Evolutionary conservation across 2,888 invertebrate genomes (phyloP).

Genomic region (Rhamnusium bicolor): DNA sequence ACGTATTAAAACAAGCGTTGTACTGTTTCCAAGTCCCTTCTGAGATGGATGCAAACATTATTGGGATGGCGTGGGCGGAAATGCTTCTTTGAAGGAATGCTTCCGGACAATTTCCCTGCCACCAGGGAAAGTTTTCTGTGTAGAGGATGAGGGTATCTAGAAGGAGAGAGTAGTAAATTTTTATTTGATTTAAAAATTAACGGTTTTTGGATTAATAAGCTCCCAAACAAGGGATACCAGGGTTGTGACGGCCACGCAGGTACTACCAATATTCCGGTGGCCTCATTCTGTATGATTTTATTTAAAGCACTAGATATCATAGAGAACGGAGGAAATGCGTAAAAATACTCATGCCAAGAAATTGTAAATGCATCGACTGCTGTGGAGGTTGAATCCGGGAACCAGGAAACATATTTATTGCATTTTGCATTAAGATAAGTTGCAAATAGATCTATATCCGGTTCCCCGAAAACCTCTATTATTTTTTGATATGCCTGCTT

Average conservation of each 20-base stretch:
- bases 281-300: background rate
- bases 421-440: too few relatives aligned
- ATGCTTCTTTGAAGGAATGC: slow-evolving; percentile 45
- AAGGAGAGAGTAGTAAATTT: slow-evolving; percentile 55
- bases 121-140: too few relatives aligned
- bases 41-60: slow-evolving; percentile 46
- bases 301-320: background rate
- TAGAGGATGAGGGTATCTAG: slow-evolving; percentile 52
- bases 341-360: background rate
- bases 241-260: too few relatives aligned
- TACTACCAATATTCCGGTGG: background rate
- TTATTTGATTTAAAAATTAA: slow-evolving; percentile 50
- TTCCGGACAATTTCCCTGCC: slow-evolving; percentile 53
- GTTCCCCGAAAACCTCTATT: background rate
- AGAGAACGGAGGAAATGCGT: too few relatives aligned
- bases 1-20: slow-evolving; percentile 20
- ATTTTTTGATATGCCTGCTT: background rate
- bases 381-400: background rate
- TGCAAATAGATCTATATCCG: slow-evolving; percentile 28
- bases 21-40: slow-evolving; percentile 53
- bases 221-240: slow-evolving; percentile 58
- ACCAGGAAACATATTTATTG: slow-evolving; percentile 18
- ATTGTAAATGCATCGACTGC: background rate
- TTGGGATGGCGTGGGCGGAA: slow-evolving; percentile 39
- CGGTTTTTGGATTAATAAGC: slow-evolving; percentile 23